A percentile compares a stretch with the other conserved stretches of the same genome.
phyloP scores from a whole-genome alignment of 2,888 invertebrate species.

The Therioaphis trifolii region DNA sequence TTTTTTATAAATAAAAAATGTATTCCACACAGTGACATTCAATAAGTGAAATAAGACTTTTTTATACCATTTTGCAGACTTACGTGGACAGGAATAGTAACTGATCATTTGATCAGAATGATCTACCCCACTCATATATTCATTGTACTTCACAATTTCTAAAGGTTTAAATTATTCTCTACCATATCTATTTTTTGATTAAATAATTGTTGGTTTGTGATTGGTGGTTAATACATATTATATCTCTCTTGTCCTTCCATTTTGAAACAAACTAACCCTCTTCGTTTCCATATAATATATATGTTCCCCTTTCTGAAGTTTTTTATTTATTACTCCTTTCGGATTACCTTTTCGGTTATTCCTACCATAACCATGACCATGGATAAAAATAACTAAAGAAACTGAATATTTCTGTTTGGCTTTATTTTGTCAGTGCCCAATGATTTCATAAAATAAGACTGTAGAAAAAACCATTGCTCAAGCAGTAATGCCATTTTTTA shows the following conservation, averaged over 20 bases:
- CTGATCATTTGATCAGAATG: slow-evolving; percentile 38
- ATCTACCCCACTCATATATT: slow-evolving; percentile 53
- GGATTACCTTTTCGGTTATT: slow-evolving; percentile 52
- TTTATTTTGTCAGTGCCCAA: no score
- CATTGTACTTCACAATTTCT: not conserved
- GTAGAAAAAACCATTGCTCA: no score
- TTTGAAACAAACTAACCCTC: not conserved
- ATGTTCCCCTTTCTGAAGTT: slow-evolving; percentile 48
- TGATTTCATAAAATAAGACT: no score
- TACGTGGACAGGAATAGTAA: slow-evolving; percentile 41
- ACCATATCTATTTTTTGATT: not conserved
- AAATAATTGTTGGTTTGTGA: not conserved
- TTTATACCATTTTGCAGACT: slow-evolving; percentile 46
- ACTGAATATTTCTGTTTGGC: no score
- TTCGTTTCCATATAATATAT: slow-evolving; percentile 23
- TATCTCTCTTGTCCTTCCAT: not conserved
- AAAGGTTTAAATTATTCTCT: not conserved
- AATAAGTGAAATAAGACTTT: slow-evolving; percentile 52
- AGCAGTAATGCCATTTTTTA: no score
- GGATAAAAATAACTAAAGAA: no score
- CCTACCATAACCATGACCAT: no score
- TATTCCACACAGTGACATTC: slow-evolving; percentile 43
- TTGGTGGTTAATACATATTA: not conserved
- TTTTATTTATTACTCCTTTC: slow-evolving; percentile 63
- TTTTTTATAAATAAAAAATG: slow-evolving; percentile 28